Percentiles rank a stretch among this genome's conserved stretches.
phyloP scores from a whole-genome alignment of 2,888 invertebrate genomes.

The Calliscelio sp. region DNA sequence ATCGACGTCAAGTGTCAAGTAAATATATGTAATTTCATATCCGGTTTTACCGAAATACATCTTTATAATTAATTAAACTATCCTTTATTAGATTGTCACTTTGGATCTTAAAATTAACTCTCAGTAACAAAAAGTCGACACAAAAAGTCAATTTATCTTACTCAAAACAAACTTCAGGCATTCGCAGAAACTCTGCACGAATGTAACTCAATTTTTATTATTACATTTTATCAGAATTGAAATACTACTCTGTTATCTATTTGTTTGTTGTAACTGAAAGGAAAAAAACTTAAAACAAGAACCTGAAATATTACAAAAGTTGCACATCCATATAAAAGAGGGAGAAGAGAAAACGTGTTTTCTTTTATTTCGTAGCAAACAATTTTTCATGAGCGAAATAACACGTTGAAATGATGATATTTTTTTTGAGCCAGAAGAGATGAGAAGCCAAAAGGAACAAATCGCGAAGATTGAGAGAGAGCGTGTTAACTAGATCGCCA shows the following conservation, averaged over 20 bases:
- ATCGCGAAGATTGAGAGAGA: slow-evolving; percentile 61
- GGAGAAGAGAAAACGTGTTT: too few relatives aligned
- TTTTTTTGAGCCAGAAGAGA: slow-evolving; percentile 40
- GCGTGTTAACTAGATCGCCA: slow-evolving; percentile 82
- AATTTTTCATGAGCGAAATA: slow-evolving; percentile 14
- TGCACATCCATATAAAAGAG: too few relatives aligned
- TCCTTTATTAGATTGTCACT: slow-evolving; percentile 54
- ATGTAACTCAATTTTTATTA: too few relatives aligned
- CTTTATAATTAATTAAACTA: slow-evolving; percentile 61
- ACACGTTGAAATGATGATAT: slow-evolving; percentile 20
- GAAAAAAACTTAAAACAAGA: too few relatives aligned
- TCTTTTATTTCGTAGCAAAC: too few relatives aligned
- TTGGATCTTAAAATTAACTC: slow-evolving; percentile 42
- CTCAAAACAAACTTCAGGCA: too few relatives aligned
- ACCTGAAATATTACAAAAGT: too few relatives aligned
- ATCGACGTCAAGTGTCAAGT: slow-evolving; percentile 71
- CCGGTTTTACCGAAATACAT: slow-evolving; percentile 68
- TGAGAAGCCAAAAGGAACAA: slow-evolving; percentile 46
- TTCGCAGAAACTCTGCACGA: too few relatives aligned
- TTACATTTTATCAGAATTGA: too few relatives aligned
- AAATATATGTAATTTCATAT: slow-evolving; percentile 73
- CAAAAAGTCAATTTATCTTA: too few relatives aligned
- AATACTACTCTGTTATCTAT: too few relatives aligned
- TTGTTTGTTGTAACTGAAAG: too few relatives aligned
- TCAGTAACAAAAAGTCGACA: neutral